Conservation (phyloP, 2,797 vertebrate species). For the Sebastes kiyomatsui region DNA sequence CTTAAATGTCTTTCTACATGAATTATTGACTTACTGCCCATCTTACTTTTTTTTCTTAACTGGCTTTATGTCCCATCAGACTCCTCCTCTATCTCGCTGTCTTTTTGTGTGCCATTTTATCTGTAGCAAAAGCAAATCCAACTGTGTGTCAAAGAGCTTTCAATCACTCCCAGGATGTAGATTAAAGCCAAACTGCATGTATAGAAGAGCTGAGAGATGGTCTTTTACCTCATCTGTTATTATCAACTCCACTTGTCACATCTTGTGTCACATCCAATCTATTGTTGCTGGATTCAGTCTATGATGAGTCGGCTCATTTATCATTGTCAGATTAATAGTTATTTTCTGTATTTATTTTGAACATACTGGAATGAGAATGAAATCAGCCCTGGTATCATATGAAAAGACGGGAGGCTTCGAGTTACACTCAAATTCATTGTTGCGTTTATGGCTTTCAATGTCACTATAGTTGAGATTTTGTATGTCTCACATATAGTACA, state of each 20-base stretch:
- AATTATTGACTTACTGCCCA: conserved; percentile 51
- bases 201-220: neutral
- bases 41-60: neutral
- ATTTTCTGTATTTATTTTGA: conserved; percentile 6
- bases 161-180: neutral
- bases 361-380: neutral
- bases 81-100: neutral
- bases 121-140: neutral
- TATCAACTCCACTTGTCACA: conserved; percentile 5
- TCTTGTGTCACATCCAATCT: conserved; percentile 1
- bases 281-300: conserved; percentile 3
- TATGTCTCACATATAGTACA: neutral
- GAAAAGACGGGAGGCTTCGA: neutral
- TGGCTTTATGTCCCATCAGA: neutral
- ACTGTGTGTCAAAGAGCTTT: neutral
- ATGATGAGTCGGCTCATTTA: neutral
- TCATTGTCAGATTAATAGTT: conserved; percentile 7
- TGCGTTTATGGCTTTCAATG: neutral
- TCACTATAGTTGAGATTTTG: neutral
- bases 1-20: conserved; percentile 29
- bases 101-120: conserved; percentile 18
- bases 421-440: neutral
- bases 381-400: neutral
- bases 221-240: conserved; percentile 4
- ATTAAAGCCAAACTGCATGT: neutral